Evolutionary conservation across 2,113 vertebrate genomes (phyloP), one percentile per base, ranked within the genome.

Genomic region (Bubo scandiacus): DNA sequence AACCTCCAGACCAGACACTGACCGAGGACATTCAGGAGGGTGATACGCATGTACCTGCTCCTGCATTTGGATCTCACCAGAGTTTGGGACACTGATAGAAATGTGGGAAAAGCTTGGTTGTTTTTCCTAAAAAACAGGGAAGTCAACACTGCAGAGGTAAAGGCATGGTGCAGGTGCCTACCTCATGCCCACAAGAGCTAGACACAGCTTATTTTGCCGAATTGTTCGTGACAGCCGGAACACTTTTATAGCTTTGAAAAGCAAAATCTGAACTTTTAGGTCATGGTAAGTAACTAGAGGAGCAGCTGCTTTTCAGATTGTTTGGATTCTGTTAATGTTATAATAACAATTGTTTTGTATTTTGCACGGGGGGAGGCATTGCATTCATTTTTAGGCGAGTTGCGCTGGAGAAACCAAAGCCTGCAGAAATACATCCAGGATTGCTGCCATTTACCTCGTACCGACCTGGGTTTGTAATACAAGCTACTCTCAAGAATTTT

Each of bases 111-210:
- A 89, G 5, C 8, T 52, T 52, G 6, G 3, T 4, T 32, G 20
- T 27, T 88, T 82, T 71, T 43, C 55, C 17, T 26, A 43, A 87
- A 74, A 61, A 15, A 3, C 21, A 47, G 42, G 29, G 47, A 78
- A 63, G 18, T 36, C 21, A 38, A 15, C 17, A 20, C 3, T 40
- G 43, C 57, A 32, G 34, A 89, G 63, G 19, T 58, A 86, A 75
- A 72, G 51, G 40, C 21, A 47, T 0, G 0, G 17, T 47, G 55
- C 58, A 12, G 52, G n/a, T 52, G 12, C 25, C 23, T 19, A 11
- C 43, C 18, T 47, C 30, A 15, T 5, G 12, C 10, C 38, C 25
- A 3, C 13, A 22, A 77, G 6, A 59, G n/a, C n/a, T n/a, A 67
- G 6, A 63, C 16, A n/a, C 29, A 45, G 17, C 34, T 71, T 67